Conservation (phyloP, 23 tunicate genomes). For the Trididemnum miniatum region DNA sequence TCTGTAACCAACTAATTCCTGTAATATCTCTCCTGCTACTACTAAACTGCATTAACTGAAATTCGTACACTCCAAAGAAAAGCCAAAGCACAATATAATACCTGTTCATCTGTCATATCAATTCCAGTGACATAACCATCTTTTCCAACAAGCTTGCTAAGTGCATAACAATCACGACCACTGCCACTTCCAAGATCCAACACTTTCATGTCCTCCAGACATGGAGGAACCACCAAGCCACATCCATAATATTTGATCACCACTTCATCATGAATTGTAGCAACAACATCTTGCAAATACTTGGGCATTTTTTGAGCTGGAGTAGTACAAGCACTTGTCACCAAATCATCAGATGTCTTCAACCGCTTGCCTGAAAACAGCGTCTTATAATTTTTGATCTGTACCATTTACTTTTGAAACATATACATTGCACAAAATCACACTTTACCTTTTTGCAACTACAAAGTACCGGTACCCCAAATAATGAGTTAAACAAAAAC, state of each 20-base stretch:
- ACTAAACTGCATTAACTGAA: too few species aligned
- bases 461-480: too few species aligned
- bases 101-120: conserved; percentile 96
- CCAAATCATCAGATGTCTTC: conserved; percentile 64
- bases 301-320: conserved; percentile 65
- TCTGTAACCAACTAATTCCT: too few species aligned
- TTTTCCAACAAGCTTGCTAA: conserved; percentile 81
- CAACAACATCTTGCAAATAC: conserved; percentile 58
- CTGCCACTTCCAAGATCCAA: conserved; percentile 95
- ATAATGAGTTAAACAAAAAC: too few species aligned
- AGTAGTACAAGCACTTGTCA: conserved; percentile 83
- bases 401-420: background rate
- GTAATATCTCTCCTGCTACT: too few species aligned
- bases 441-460: too few species aligned
- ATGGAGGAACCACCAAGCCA: conserved; percentile 85
- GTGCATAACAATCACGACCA: conserved; percentile 93
- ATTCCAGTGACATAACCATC: conserved; percentile 86
- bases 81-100: too few species aligned
- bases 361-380: conserved; percentile 55
- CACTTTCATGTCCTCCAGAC: conserved; percentile 69
- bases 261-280: conserved; percentile 83
- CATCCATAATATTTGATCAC: conserved; percentile 92
- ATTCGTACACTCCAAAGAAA: too few species aligned
- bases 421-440: too few species aligned
- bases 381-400: too few species aligned